These are phyloP conservation scores for Aphrocallistes beatrix DNA, from an alignment of 37 sponge, comb jelly and placozoan genomes.

Conservation along the genomic window DNA sequence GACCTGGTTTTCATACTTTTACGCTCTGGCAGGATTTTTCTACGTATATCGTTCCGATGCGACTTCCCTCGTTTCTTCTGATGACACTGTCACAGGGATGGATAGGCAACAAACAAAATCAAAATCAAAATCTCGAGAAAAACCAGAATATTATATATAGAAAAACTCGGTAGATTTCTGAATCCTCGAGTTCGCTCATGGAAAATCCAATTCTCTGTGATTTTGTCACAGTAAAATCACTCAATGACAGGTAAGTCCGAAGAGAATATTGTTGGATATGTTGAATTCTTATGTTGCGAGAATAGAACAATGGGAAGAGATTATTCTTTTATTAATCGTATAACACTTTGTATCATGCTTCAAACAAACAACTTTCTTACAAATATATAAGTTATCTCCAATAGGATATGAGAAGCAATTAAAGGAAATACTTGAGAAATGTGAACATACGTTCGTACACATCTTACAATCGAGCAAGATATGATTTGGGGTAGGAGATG, in stretches of 20 bases:
- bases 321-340: slow-evolving; percentile 3
- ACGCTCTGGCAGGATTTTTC: no score
- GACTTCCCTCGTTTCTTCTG: not conserved
- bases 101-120: not conserved
- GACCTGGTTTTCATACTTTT: no score
- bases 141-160: not conserved
- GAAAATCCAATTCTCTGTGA: no score
- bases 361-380: not conserved
- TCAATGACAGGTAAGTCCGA: not conserved
- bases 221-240: not conserved
- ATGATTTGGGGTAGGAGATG: no score
- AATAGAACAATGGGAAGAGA: not conserved
- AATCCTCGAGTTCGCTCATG: not conserved
- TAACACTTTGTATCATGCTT: not conserved
- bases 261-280: slow-evolving; percentile 16
- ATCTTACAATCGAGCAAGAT: no score
- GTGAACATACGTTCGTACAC: not conserved
- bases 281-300: not conserved
- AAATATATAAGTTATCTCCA: not conserved
- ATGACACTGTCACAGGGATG: not conserved
- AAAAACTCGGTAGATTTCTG: not conserved
- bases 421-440: no score
- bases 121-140: slow-evolving; percentile 1
- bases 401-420: no score
- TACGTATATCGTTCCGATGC: no score